These are phyloP conservation scores for Campoplex nolae DNA, from an alignment of 2,888 invertebrate species.

Conservation along the genomic window DNA sequence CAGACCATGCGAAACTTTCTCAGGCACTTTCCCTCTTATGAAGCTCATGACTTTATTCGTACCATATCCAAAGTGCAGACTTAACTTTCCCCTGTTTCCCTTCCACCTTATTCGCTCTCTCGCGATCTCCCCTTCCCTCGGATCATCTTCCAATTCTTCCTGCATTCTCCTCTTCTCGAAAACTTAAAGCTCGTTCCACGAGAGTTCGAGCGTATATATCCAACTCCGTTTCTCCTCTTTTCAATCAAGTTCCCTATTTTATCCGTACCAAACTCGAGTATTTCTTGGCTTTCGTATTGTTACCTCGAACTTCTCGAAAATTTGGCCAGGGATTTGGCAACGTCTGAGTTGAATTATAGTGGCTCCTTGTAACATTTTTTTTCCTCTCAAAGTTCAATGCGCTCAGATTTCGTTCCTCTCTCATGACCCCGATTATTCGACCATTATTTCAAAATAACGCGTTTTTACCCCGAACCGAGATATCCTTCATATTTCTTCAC, in stretches of 20 bases:
- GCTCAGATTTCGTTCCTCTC: background rate
- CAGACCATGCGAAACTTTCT: background rate
- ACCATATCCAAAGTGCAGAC: conserved; percentile 28
- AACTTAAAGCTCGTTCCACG: conserved; percentile 47
- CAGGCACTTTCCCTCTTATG: conserved; percentile 23
- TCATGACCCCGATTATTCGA: background rate
- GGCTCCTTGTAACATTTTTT: background rate
- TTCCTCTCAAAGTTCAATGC: background rate
- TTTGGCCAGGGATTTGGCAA: background rate
- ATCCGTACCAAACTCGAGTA: background rate
- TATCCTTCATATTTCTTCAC: background rate
- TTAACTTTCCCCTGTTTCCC: conserved; percentile 12
- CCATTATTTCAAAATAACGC: no score
- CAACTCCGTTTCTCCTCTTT: conserved; percentile 3
- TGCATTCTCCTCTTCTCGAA: background rate
- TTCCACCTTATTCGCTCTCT: background rate
- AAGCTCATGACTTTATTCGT: conserved; percentile 33
- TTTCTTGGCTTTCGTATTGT: background rate
- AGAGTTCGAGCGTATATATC: conserved; percentile 3
- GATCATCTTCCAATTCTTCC: conserved; percentile 29
- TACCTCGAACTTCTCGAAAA: background rate
- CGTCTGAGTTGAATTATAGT: background rate
- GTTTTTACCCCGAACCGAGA: background rate
- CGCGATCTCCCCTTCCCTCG: background rate
- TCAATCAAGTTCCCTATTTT: background rate